Evolutionary conservation across 2,797 vertebrate species (phyloP).

Genomic region (Melanotaenia boesemani): DNA sequence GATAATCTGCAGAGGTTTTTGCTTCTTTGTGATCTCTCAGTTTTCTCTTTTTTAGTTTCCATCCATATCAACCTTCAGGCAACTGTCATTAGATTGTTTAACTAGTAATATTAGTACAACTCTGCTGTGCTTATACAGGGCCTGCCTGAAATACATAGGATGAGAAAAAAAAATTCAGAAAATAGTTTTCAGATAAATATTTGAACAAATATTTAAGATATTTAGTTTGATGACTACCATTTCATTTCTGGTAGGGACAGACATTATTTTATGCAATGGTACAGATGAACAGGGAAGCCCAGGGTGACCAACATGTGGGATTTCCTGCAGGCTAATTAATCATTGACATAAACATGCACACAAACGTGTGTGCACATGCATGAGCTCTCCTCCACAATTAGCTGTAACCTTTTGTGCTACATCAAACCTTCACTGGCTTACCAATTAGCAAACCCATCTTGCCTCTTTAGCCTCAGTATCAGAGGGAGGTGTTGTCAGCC

Average conservation of each 20-base stretch:
- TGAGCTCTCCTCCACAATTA: constrained; percentile 9
- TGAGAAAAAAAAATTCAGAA: neutral
- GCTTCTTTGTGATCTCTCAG: constrained; percentile 41
- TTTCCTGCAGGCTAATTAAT: constrained; percentile 67
- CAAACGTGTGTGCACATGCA: constrained; percentile 2
- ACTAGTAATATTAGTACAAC: neutral
- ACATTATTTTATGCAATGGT: constrained; percentile 70
- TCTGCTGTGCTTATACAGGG: neutral
- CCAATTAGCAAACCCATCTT: constrained; percentile 69
- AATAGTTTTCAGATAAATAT: neutral
- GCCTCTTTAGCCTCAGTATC: constrained; percentile 62
- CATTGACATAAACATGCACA: constrained; percentile 59
- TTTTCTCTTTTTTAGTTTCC: constrained; percentile 12
- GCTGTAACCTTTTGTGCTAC: constrained; percentile 41
- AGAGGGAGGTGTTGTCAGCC: constrained; percentile 69
- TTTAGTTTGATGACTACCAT: too few relatives aligned
- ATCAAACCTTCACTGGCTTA: constrained; percentile 47
- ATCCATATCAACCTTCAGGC: constrained; percentile 3
- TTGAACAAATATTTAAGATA: neutral
- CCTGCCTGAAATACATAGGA: constrained; percentile 1
- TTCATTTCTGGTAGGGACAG: constrained; percentile 40
- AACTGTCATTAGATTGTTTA: neutral
- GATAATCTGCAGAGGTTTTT: constrained; percentile 39
- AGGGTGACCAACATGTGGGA: constrained; percentile 59
- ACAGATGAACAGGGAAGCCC: constrained; percentile 67